Percentiles rank a stretch among this genome's conserved stretches.
These are phyloP conservation scores for Lasioglossum oenotherae DNA, from an alignment of 2,888 invertebrate species.

Conservation along the genomic window DNA sequence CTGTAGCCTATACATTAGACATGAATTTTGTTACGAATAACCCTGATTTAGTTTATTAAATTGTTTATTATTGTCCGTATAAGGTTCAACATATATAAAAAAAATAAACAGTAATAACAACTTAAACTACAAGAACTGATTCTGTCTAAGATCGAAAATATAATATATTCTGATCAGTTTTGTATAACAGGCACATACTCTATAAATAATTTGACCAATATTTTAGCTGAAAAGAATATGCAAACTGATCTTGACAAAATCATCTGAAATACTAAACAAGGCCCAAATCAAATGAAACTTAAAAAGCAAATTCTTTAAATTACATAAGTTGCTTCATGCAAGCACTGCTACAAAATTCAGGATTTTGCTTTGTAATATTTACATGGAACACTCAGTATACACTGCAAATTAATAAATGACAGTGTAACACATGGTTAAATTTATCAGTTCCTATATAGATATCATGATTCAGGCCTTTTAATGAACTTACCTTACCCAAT, in stretches of 20 bases:
- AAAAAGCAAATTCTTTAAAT: neutral
- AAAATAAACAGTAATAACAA: neutral
- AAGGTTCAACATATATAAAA: neutral
- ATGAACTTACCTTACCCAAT: slow-evolving; percentile 87
- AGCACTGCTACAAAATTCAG: neutral
- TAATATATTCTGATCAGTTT: neutral
- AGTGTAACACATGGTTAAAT: neutral
- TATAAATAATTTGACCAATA: neutral
- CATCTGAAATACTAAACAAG: slow-evolving; percentile 31
- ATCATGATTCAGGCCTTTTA: slow-evolving; percentile 63
- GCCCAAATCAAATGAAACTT: slow-evolving; percentile 58
- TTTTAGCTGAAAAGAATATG: neutral
- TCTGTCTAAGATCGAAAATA: slow-evolving; percentile 14
- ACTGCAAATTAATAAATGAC: neutral
- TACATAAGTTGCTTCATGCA: neutral
- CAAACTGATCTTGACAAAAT: slow-evolving; percentile 40
- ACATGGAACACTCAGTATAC: neutral
- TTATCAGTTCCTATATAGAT: slow-evolving; percentile 1
- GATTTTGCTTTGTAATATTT: neutral
- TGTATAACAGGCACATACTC: neutral
- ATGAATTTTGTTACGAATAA: neutral
- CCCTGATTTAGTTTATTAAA: neutral
- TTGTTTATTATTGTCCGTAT: neutral
- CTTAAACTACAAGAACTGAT: slow-evolving; percentile 8
- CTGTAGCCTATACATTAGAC: slow-evolving; percentile 75